Percentiles rank a stretch among this genome's conserved stretches.
Evolutionary conservation across 2,113 vertebrate species (phyloP).

Genomic region (Sterrhoptilus dennistouni): DNA sequence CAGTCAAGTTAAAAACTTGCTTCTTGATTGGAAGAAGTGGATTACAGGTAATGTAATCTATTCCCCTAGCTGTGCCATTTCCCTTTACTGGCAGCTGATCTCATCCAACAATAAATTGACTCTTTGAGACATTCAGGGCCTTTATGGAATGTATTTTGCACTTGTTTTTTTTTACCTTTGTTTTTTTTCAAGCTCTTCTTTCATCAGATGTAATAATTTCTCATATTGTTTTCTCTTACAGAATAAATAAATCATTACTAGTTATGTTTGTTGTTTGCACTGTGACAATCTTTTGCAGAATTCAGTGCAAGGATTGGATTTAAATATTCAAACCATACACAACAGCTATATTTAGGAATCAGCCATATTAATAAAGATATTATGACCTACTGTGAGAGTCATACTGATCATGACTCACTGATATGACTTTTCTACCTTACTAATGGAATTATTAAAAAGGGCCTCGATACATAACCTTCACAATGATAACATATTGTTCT

Average conservation of each 20-base stretch:
- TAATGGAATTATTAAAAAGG: background rate
- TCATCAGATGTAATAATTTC: background rate
- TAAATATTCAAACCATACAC: background rate
- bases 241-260: background rate
- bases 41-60: background rate
- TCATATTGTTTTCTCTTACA: background rate
- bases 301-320: background rate
- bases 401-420: slow-evolving; percentile 14
- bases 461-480: background rate
- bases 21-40: background rate
- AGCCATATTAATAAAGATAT: background rate
- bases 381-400: background rate
- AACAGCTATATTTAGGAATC: slow-evolving; percentile 11
- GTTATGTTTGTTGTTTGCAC: background rate
- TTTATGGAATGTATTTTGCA: background rate
- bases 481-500: background rate
- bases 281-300: background rate
- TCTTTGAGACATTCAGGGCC: background rate
- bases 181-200: background rate
- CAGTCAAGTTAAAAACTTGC: background rate
- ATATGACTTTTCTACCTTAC: background rate
- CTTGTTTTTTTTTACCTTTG: background rate
- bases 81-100: background rate
- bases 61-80: background rate
- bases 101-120: background rate